phyloP scores from a whole-genome alignment of 2,113 vertebrate genomes.

The Willisornis vidua region DNA sequence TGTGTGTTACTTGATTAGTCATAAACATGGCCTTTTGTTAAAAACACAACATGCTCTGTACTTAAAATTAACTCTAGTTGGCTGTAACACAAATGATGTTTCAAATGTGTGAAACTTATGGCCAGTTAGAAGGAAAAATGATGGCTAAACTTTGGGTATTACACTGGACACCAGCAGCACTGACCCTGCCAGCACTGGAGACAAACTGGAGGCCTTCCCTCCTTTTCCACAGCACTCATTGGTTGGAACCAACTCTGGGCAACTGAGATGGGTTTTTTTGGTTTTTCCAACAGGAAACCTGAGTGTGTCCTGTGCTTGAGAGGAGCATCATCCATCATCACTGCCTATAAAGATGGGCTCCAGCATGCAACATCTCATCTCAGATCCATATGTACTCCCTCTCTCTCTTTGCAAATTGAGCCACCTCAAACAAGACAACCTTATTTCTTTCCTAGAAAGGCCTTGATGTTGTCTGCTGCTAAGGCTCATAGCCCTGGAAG shows the following conservation, averaged over 20 bases:
- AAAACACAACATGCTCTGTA: conserved; percentile 10
- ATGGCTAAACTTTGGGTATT: not conserved
- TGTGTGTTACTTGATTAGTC: conserved; percentile 41
- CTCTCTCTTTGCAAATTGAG: not conserved
- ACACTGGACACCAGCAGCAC: rapidly evolving
- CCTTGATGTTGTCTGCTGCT: not conserved
- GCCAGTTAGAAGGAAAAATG: not conserved
- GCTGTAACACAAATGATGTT: not conserved
- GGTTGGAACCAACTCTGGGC: not conserved
- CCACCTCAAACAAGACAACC: not conserved
- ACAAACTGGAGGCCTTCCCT: not conserved
- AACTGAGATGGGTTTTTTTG: not conserved
- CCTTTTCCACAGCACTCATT: not conserved
- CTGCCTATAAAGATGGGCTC: not conserved
- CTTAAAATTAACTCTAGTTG: conserved; percentile 4
- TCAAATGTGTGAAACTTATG: not conserved
- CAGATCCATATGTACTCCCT: not conserved
- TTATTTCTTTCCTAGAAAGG: not conserved
- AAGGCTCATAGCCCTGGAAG: not conserved
- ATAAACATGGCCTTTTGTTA: conserved; percentile 50
- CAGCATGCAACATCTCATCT: not conserved
- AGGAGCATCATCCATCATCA: not conserved
- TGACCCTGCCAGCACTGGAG: not conserved
- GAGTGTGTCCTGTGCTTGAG: not conserved
- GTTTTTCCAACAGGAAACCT: not conserved